Evolutionary conservation across 2,888 invertebrate species (phyloP), one percentile per base, ranked within the genome.

Genomic region (Heliconius ismenius): DNA sequence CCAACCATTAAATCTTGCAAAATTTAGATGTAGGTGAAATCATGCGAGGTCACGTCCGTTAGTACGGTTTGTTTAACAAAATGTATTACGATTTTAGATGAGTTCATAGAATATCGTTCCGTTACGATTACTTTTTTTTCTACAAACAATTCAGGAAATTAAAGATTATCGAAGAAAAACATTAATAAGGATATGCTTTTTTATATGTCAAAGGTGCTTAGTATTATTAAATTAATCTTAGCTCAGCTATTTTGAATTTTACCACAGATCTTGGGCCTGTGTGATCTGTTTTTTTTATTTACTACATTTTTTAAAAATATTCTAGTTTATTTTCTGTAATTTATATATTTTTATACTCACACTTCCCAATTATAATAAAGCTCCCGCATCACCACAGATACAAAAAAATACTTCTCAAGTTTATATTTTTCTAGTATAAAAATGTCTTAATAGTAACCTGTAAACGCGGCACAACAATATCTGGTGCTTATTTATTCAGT

Each of bases 401-500:
- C n/a, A n/a, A n/a, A n/a, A n/a, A n/a, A n/a, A n/a, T n/a, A n/a
- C 32, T 15, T 43, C 4, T 49, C 49, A 49, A 4, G 0, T 49
- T 49, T 7, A 18, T 21, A 1, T 21, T 49, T 49, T 49, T 49
- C 21, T 36, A 6, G 2, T 7, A 36, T 0, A n/a, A 39, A 67
- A 39, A 67, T 24, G 11, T 69, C 54, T 69, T 54, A 54, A 70
- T 62, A 24, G 39, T 62, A 39, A 60, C 24, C 3, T 79, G 76
- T 80, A 76, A 79, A 80, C 76, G 79, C 28, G 6, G 15, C 13
- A 13, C 49, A 49, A 10, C 60, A 49, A 60, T 76, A 76, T 74
- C 76, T 76, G 77, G 79, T 78, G 82, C 83, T 85, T 86, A 86
- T 86, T 87, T 86, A 85, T 86, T 86, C 83, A 85, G 81, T 84